Percentiles rank a stretch among this genome's conserved stretches.
Evolutionary conservation across 2,888 invertebrate genomes (phyloP).

Genomic region (Acanthacorydalis orientalis): DNA sequence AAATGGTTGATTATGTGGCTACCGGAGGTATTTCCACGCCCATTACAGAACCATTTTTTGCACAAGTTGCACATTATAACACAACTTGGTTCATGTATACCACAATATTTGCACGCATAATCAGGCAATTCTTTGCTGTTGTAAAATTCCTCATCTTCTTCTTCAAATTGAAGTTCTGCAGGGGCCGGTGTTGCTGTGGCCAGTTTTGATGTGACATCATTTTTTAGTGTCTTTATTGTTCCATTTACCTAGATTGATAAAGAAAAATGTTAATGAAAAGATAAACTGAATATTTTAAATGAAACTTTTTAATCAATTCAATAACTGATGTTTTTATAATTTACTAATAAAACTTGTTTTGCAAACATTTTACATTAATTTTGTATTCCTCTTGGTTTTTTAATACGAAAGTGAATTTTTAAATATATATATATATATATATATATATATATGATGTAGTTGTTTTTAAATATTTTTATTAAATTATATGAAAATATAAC

Average conservation of each 20-base stretch:
- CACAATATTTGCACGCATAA: conserved; percentile 98
- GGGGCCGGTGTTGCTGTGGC: conserved; percentile 55
- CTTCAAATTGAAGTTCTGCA: conserved; percentile 87
- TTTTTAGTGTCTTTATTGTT: conserved; percentile 33
- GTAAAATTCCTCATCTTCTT: conserved; percentile 80
- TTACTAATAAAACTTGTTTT: no score
- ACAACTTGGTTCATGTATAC: conserved; percentile 91
- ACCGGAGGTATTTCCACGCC: conserved; percentile 91
- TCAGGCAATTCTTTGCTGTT: conserved; percentile 78
- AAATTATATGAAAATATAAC: no score
- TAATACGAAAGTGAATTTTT: no score
- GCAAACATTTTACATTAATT: no score
- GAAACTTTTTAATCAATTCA: no score
- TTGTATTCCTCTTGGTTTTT: no score
- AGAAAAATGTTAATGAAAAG: background rate
- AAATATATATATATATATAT: no score
- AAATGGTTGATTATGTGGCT: conserved; percentile 98
- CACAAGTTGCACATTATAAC: conserved; percentile 98
- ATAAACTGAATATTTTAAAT: background rate
- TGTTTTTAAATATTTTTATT: no score
- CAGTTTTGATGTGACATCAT: conserved; percentile 43
- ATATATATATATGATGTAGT: no score
- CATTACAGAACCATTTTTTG: conserved; percentile 99
- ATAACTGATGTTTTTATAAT: no score
- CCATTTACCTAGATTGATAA: conserved; percentile 47